Base-by-base conservation (phyloP, 2,888 invertebrate genomes). In the Marronus borbonicus region DNA sequence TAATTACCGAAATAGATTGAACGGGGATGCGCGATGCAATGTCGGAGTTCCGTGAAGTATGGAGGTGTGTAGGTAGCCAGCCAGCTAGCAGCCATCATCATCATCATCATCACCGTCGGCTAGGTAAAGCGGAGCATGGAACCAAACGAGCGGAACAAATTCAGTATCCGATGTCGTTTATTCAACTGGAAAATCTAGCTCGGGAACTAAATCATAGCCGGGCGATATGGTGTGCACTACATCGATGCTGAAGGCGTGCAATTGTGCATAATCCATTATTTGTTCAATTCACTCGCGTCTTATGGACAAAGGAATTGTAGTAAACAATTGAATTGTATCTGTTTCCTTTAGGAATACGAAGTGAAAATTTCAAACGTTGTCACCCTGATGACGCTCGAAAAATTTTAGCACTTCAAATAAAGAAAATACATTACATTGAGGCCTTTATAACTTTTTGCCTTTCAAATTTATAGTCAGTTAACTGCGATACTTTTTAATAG, bases 1-100 rank as follows among this genome's bases (percentile, higher is more conserved):
- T 68, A 68, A 68, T 68, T 68, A 68, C 68, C 50, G 68, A 52
- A 52, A 68, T 50, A 50, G 68, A 68, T 68, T 68, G 68, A 50
- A 50, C 49, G 68, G 49, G 49, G 44, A 2, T 44, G 39, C 39
- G 17, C 4, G 24, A 20, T 44, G 39, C n/a, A n/a, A 17, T 39
- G 36, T 12, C 20, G 65, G 39, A 39, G 14, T 20, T n/a, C 12
- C 7, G 44, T 44, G 44, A 12, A 2, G 44, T 12, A 8, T 2
- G 8, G 8, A 12, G 44, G 10, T 44, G 12, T 8, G 10, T 44
- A 44, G 12, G 10, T 12, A 44, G 44, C 44, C 44, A 44, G 52
- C 5, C 52, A 17, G 52, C n/a, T n/a, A 12, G 52, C 52, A 52
- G n/a, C 52, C 52, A 17, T n/a, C 17, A 17, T 17, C n/a, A 52